Evolutionary conservation across 2,888 invertebrate genomes (phyloP).

Genomic region (Limenitis camilla): DNA sequence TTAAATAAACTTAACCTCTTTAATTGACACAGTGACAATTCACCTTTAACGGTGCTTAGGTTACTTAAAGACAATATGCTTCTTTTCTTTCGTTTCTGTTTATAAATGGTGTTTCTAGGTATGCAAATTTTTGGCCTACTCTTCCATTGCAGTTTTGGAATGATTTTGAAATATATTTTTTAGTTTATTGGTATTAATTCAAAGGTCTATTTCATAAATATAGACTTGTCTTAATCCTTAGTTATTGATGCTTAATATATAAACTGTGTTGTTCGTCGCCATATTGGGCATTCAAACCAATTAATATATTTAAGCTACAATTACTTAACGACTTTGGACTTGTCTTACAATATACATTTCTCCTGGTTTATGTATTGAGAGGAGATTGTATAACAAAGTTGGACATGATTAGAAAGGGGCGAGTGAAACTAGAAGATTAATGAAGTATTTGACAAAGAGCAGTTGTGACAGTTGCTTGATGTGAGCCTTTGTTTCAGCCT

Average conservation of each 20-base stretch:
- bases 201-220: neutral
- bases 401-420: slow-evolving; percentile 23
- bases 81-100: slow-evolving; percentile 1
- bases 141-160: slow-evolving; percentile 1
- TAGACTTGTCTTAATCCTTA: neutral
- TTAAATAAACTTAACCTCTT: slow-evolving; percentile 9
- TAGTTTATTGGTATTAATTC: neutral
- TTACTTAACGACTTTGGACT: neutral
- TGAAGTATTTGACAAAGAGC: slow-evolving; percentile 27
- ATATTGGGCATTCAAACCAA: too few species aligned
- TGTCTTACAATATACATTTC: neutral
- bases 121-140: slow-evolving; percentile 12
- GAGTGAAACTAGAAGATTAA: slow-evolving; percentile 30
- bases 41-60: slow-evolving; percentile 16
- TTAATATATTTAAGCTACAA: neutral
- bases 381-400: slow-evolving; percentile 5
- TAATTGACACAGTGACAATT: slow-evolving; percentile 18
- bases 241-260: neutral
- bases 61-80: slow-evolving; percentile 6
- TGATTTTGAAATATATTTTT: neutral
- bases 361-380: neutral
- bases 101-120: slow-evolving; percentile 4
- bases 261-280: too few species aligned
- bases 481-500: slow-evolving; percentile 11
- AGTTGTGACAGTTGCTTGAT: slow-evolving; percentile 15